A percentile compares a stretch with the other conserved stretches of the same genome.
Conservation (phyloP, 2,888 invertebrate genomes). For the Polydrusus cervinus region DNA sequence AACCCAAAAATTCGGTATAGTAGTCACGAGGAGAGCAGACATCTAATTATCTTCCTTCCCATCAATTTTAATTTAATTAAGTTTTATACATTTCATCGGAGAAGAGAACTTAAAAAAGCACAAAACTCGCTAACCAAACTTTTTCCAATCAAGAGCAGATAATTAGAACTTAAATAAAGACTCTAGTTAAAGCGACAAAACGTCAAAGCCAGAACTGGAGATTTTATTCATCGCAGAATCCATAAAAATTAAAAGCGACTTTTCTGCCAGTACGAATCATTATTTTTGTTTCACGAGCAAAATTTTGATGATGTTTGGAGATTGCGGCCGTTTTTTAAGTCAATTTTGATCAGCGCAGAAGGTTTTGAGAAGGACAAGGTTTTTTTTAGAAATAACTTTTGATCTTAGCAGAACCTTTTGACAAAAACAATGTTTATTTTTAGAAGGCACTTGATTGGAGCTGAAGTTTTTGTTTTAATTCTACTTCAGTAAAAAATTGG, state of each 20-base stretch:
- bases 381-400: no score
- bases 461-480: no score
- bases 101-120: constrained; percentile 19
- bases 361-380: no score
- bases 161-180: constrained; percentile 41
- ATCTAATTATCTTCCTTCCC: neutral
- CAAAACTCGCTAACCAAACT: constrained; percentile 30
- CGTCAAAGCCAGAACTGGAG: constrained; percentile 32
- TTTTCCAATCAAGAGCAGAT: constrained; percentile 51
- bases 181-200: constrained; percentile 40
- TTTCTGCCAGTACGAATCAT: constrained; percentile 22
- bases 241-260: constrained; percentile 34
- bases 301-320: no score
- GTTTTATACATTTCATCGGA: constrained; percentile 2
- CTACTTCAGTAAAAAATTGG: no score
- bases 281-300: neutral
- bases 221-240: constrained; percentile 33
- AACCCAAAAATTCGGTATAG: neutral
- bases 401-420: no score
- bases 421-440: no score
- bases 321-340: no score
- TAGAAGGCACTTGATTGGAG: no score
- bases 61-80: constrained; percentile 15
- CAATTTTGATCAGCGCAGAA: no score
- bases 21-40: neutral